Conservation (phyloP, 2,797 vertebrate species). For the Galagoides demidoff region DNA sequence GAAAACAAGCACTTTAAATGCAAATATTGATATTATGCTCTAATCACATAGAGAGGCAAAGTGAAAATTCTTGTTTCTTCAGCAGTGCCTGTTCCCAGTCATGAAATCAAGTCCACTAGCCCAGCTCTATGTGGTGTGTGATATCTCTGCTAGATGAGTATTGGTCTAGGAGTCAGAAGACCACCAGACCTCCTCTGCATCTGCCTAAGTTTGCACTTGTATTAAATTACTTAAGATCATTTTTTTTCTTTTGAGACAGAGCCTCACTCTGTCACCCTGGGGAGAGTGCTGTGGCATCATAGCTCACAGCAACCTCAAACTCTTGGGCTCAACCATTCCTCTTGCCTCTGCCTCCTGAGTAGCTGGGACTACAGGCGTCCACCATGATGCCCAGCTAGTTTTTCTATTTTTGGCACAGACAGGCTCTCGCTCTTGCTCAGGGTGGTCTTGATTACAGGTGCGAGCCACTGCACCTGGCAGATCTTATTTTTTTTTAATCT, state of each 20-base stretch:
- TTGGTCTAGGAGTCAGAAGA: neutral
- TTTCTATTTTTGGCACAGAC: too few relatives aligned
- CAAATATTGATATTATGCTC: constrained; percentile 53
- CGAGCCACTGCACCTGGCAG: too few relatives aligned
- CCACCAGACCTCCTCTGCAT: neutral
- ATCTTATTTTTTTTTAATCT: neutral
- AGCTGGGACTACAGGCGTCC: too few relatives aligned
- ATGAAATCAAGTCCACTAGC: neutral
- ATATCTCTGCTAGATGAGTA: neutral
- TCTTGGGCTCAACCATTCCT: too few relatives aligned
- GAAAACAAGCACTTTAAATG: constrained; percentile 54
- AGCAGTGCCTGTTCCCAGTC: neutral
- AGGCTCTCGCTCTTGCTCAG: too few relatives aligned
- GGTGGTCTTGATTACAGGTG: too few relatives aligned
- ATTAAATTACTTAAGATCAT: neutral
- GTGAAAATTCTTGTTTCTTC: constrained; percentile 40
- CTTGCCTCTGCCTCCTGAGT: too few relatives aligned
- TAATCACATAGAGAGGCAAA: constrained; percentile 34
- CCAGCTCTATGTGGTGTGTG: neutral
- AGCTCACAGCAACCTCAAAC: too few relatives aligned
- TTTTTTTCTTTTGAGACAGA: too few relatives aligned
- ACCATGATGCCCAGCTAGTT: too few relatives aligned
- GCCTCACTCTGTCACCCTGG: too few relatives aligned
- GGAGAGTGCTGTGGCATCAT: too few relatives aligned
- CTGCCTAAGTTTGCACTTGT: neutral